Conservation (phyloP, 1,140 invertebrate genomes). For the Bathynomus jamesi region DNA sequence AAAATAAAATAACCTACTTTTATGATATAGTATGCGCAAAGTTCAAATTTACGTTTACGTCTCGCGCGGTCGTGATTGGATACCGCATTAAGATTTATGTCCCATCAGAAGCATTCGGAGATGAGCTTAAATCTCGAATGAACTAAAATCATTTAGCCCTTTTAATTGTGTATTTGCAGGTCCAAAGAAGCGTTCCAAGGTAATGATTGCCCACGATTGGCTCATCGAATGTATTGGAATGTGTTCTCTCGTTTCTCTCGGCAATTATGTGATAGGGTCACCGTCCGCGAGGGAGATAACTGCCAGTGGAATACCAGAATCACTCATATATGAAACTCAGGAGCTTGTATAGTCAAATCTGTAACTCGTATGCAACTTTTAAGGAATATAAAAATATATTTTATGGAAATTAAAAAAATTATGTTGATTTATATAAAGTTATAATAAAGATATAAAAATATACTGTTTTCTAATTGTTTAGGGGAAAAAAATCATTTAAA, state of each 20-base stretch:
- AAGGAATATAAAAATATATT: no score
- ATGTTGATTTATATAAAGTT: no score
- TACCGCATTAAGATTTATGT: background rate
- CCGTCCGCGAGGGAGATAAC: background rate
- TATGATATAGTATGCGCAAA: no score
- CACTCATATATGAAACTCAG: background rate
- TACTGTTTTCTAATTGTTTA: no score
- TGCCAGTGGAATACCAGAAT: background rate
- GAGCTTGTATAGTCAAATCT: background rate
- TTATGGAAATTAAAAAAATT: no score
- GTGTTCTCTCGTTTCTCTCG: background rate
- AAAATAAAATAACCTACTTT: background rate
- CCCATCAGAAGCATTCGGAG: background rate
- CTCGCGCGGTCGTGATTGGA: no score
- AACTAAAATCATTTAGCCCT: background rate
- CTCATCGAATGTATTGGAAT: background rate
- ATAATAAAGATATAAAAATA: no score
- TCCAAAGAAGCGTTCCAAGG: background rate
- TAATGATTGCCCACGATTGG: background rate
- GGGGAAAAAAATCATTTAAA: no score
- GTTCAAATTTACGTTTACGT: no score
- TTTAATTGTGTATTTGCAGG: background rate
- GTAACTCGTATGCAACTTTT: no score
- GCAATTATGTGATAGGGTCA: background rate
- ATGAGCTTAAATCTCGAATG: background rate